A percentile compares a stretch with the other conserved stretches of the same genome.
phyloP scores from a whole-genome alignment of 2,113 vertebrate genomes.

The Progne subis region DNA sequence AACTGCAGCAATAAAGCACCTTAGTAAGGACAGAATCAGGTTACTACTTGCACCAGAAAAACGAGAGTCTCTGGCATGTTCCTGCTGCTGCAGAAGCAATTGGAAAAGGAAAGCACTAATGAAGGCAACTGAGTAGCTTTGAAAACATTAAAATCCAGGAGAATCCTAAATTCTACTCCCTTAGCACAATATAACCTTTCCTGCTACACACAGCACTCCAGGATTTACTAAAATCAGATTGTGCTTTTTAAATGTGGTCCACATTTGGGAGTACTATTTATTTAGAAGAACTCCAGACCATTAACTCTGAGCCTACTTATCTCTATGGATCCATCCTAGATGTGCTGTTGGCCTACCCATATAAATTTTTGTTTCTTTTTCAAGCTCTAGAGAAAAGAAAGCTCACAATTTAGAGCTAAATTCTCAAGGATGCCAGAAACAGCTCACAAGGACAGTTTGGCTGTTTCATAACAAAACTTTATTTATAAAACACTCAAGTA shows the following conservation, averaged over 20 bases:
- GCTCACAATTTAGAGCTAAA: not conserved
- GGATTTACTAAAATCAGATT: not conserved
- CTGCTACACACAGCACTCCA: not conserved
- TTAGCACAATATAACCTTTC: not conserved
- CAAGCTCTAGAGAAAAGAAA: not conserved
- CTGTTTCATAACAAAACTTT: not conserved
- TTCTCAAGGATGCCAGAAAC: not conserved
- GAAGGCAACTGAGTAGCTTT: not conserved
- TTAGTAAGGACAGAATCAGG: slow-evolving; percentile 1
- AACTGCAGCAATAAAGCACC: not conserved
- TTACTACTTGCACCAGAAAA: not conserved
- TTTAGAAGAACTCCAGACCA: not conserved
- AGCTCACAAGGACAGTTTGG: not conserved
- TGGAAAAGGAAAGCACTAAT: not conserved
- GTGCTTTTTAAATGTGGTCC: not conserved
- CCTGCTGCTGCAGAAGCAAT: not conserved
- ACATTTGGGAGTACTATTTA: not conserved
- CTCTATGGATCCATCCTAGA: not conserved
- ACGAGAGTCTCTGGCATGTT: not conserved
- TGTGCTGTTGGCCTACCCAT: not conserved
- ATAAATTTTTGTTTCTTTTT: not conserved
- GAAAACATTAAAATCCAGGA: slow-evolving; percentile 3
- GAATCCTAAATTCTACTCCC: not conserved
- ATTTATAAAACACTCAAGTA: not conserved
- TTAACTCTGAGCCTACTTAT: not conserved